Conservation (phyloP, 2,888 invertebrate species). For the Hymenopus coronatus region DNA sequence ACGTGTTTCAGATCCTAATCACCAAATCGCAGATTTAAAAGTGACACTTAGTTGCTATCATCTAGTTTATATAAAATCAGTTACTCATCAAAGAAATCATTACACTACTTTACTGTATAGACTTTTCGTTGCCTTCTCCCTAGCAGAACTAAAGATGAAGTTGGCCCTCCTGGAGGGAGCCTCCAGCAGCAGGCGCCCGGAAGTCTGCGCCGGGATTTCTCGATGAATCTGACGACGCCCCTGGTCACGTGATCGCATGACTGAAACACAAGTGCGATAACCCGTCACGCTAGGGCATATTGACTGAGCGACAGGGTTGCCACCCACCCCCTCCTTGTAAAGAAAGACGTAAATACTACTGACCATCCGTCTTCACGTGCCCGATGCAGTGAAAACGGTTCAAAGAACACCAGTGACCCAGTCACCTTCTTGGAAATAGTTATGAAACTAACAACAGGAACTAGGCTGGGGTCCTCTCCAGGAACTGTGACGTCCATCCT, state of each 20-base stretch:
- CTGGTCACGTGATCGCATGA: constrained; percentile 6
- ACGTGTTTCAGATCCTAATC: too few relatives aligned
- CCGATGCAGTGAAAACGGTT: neutral
- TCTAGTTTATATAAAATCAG: too few relatives aligned
- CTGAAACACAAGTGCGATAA: neutral
- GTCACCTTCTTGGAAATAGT: neutral
- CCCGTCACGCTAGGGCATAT: neutral
- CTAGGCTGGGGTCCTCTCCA: neutral
- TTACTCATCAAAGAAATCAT: too few relatives aligned
- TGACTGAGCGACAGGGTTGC: neutral
- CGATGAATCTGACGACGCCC: constrained; percentile 1
- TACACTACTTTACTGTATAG: too few relatives aligned
- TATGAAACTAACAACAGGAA: neutral
- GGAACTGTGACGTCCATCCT: neutral
- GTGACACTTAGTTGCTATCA: too few relatives aligned
- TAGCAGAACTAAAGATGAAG: neutral
- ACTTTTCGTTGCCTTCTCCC: neutral
- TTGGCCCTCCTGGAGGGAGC: neutral
- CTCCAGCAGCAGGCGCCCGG: neutral
- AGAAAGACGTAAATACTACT: neutral
- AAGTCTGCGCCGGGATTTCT: neutral
- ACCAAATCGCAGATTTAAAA: too few relatives aligned
- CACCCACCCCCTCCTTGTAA: neutral
- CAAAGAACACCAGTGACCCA: neutral
- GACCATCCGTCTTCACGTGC: neutral